Percentiles rank a stretch among this genome's conserved stretches.
Evolutionary conservation across 2,888 invertebrate genomes (phyloP).

Genomic region (Ormyrus pomaceus): DNA sequence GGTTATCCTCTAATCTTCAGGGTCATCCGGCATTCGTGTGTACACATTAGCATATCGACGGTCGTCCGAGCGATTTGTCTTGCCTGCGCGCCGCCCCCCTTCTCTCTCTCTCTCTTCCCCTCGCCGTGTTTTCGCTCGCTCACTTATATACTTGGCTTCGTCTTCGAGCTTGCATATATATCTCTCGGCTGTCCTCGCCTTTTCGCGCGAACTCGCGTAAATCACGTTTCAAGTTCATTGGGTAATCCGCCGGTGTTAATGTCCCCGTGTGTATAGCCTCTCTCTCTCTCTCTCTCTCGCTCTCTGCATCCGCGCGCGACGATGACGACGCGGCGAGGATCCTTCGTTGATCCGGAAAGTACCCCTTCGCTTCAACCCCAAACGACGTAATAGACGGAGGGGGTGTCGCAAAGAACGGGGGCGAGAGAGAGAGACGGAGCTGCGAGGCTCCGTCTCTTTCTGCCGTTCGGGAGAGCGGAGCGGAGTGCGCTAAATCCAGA

Average conservation of each 20-base stretch:
- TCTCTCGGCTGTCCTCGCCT: conserved; percentile 41
- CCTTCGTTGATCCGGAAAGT: conserved; percentile 67
- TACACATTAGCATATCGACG: conserved; percentile 55
- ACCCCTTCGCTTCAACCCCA: conserved; percentile 63
- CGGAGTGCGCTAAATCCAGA: conserved; percentile 74
- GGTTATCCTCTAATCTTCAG: conserved; percentile 52
- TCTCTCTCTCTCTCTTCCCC: conserved; percentile 4
- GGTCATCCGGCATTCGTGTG: conserved; percentile 50
- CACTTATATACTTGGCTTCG: conserved; percentile 20
- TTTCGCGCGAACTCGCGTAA: conserved; percentile 60
- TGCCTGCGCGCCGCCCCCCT: conserved; percentile 19
- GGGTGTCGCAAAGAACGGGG: conserved; percentile 48
- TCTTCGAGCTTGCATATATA: conserved; percentile 36
- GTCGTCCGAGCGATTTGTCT: conserved; percentile 53
- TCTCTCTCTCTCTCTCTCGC: conserved; percentile 49
- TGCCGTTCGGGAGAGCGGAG: conserved; percentile 20
- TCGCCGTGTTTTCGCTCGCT: background rate
- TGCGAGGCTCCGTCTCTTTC: background rate
- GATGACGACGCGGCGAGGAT: conserved; percentile 62
- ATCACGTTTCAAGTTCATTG: conserved; percentile 73
- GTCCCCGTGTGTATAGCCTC: conserved; percentile 64
- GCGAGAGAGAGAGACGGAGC: conserved; percentile 50
- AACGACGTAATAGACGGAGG: conserved; percentile 60
- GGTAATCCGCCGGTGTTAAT: conserved; percentile 74
- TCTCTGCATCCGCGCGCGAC: conserved; percentile 55